Evolutionary conservation across 2,113 vertebrate genomes (phyloP), one percentile per base, ranked within the genome.

Genomic region (Hippocampus comes): DNA sequence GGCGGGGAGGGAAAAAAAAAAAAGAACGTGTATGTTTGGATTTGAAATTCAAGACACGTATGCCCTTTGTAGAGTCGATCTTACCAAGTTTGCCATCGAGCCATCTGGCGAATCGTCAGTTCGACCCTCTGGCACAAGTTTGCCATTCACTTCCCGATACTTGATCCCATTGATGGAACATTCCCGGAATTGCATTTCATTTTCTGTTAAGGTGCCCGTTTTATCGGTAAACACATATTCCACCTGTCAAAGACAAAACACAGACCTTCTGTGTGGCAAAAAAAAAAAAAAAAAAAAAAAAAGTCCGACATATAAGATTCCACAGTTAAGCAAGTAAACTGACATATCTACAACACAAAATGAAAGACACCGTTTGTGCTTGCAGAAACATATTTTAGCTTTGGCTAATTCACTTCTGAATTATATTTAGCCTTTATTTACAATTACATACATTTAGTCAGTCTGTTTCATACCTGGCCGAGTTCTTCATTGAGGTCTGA

Each of bases 151-250:
- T 90, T 99, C 96, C 82, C 96, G 94, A 89, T 97, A 99, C 77
- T 99, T 99, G 71, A 94, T 82, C 68, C 97, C 97, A 71, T 95
- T 96, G 83, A 99, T 94, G 59, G 96, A 98, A 82, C 97, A 99
- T 82, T 99, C 96, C 0, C 95, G 95, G 90, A 99, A 99, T 23
- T 96, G 95, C 97, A 99, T 99, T 89, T 97, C 97, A 61, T 99
- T 99, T 92, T 99, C 97, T n/a, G 97, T 99, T 70, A 99, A 86
- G 0, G 97, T 98, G 38, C 97, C 97, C 0, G 97, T 99, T 90
- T 99, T 99, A 89, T 99, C 97, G 63, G 97, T 99, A 75, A 99
- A 98, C 68, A 99, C 95, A 57, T 99, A 99, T 68, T 99, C 96
- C 78, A 99, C 96, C 97, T 99, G 86, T 8, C n/a, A 55, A 42